Evolutionary conservation across 2,888 invertebrate genomes (phyloP), one percentile per base, ranked within the genome.

Genomic region (Mimumesa dahlbomi): DNA sequence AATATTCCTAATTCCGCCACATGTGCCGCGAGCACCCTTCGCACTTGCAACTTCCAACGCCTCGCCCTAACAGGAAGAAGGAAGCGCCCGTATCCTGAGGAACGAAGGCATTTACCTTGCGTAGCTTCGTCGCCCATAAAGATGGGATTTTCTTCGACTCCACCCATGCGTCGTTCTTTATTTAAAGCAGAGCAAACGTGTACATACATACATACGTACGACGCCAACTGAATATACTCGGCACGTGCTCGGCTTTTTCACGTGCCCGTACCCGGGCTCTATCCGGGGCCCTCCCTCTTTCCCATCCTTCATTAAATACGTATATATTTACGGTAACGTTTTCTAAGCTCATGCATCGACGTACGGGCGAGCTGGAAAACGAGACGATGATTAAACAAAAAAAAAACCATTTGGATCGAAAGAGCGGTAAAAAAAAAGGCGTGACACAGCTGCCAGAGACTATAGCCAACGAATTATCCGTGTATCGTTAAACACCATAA

Each of bases 351-450:
- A 48, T 25, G 57, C 46, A 65, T 31, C 57, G 45, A 16, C 34
- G 40, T 50, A 16, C 34, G 40, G 46, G 52, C 57, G 46, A 48
- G 68, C 57, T 66, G 66, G 66, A 52, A 31, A 52, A 57, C 57
- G 46, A 42, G 40, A 19, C 19, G 34, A 25, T 67, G 67, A 65
- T 65, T 65, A 68, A 68, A 68, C 66, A 65, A 65, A n/a, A n/a
- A n/a, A n/a, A n/a, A n/a, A n/a, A n/a, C n/a, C n/a, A n/a, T n/a
- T n/a, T n/a, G n/a, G n/a, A n/a, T n/a, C n/a, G n/a, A n/a, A n/a
- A 68, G 66, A 13, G 21, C 64, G 49, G 53, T 42, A 53, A 54
- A 64, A n/a, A 49, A 16, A 21, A 13, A 50, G n/a, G n/a, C 11
- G 56, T 45, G 45, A 25, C 52, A 57, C 68, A 68, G 68, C 68